Base-by-base conservation (phyloP, 2,113 vertebrate genomes). In the Circaetus gallicus region DNA sequence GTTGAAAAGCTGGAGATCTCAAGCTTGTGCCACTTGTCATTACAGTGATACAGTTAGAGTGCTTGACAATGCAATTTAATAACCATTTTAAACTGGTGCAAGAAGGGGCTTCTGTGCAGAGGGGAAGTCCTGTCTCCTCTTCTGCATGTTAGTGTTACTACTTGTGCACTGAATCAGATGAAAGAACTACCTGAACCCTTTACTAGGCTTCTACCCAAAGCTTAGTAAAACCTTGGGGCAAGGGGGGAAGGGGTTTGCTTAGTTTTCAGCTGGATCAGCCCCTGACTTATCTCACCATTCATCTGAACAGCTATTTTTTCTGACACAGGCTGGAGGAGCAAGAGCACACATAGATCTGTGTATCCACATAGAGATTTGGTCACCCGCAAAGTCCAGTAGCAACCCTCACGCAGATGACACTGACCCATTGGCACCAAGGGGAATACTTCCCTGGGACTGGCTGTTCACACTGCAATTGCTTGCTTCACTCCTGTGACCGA, bases 361-460 rank as follows among this genome's bases (percentile, higher is more conserved):
- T 22, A 32, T 15, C 38, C 47, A 45, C 28, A 8, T 0, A 16
- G 62, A 82, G 59, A 50, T 21, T 14, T 32, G 42, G 47, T 21
- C 80, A 90, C 62, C 16, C 38, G 47, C 65, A 2, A 47, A 56
- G 71, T 13, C 53, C 34, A 47, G 53, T 17, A 86, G 47, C 42
- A 59, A 20, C 14, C 20, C 20, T 43, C 13, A 5, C 0, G 18
- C 40, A 55, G 65, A 34, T 31, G 65, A 29, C 42, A 29, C 26
- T 2, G 52, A 67, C 29, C 17, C 61, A 12, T 0, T 7, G 72
- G 50, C 21, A 67, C 71, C 49, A 22, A 74, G 34, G 36, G 42
- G 18, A 65, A 12, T 4, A 3, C 11, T 45, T 59, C n/a, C 28
- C 61, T 0, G 0, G 52, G 38, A 43, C 38, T 9, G 55, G 49